These are phyloP conservation scores for Progne subis DNA, from an alignment of 2,113 vertebrate genomes.

Conservation along the genomic window DNA sequence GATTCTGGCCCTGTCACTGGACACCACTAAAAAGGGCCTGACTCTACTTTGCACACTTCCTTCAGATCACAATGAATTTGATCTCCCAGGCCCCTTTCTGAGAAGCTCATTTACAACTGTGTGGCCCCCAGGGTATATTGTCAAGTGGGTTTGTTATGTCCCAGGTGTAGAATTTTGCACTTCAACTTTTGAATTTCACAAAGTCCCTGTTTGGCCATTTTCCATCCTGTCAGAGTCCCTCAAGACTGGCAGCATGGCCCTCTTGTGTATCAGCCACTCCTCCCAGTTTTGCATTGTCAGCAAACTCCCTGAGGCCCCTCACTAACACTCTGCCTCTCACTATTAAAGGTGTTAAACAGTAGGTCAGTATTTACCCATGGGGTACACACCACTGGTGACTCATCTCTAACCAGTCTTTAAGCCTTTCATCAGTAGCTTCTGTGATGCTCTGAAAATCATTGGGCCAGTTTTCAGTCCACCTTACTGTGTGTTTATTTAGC, in stretches of 20 bases:
- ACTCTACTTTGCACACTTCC: not conserved
- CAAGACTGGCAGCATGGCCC: not conserved
- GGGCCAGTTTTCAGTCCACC: not conserved
- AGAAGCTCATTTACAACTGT: not conserved
- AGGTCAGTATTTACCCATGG: not conserved
- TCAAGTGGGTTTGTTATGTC: not conserved
- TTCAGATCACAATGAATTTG: not conserved
- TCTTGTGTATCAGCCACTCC: not conserved
- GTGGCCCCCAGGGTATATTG: fast-evolving
- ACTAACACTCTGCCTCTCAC: not conserved
- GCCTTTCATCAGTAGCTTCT: not conserved
- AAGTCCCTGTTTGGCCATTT: not conserved
- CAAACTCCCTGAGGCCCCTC: not conserved
- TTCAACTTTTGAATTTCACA: not conserved
- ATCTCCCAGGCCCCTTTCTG: not conserved
- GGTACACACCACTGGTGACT: not conserved
- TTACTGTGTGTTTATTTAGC: not conserved
- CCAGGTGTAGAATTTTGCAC: not conserved
- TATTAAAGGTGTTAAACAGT: not conserved
- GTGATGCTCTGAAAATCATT: not conserved
- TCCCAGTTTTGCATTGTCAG: not conserved
- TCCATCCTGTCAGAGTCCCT: not conserved
- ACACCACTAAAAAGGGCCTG: not conserved
- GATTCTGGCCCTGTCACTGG: not conserved
- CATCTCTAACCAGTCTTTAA: not conserved